A percentile compares a stretch with the other conserved stretches of the same genome.
phyloP scores from a whole-genome alignment of 2,888 invertebrate genomes.

The Norana najaformis region DNA sequence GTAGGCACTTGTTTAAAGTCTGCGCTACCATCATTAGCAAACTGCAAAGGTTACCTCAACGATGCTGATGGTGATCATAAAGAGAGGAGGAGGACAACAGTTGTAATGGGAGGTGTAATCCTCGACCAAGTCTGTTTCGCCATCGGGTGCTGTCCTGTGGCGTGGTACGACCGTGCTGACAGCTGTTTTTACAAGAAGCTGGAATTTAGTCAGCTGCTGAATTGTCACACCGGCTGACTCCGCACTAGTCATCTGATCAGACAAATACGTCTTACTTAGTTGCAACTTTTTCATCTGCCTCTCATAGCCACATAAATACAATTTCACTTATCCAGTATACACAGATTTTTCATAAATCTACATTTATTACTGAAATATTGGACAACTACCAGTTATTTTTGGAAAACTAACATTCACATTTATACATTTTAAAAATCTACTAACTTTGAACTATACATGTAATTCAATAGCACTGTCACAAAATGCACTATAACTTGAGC shows the following conservation, averaged over 20 bases:
- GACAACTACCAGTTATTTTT: not conserved
- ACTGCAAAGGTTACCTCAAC: slow-evolving; percentile 72
- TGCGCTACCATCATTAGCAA: not conserved
- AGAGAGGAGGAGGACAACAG: slow-evolving; percentile 85
- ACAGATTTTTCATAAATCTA: not conserved
- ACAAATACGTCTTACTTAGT: not conserved
- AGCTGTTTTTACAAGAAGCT: slow-evolving; percentile 56
- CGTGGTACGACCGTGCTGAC: slow-evolving; percentile 63
- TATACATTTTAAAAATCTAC: no score
- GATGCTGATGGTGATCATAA: slow-evolving; percentile 86
- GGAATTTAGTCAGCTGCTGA: slow-evolving; percentile 47
- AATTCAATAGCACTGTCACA: no score
- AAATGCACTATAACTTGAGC: no score
- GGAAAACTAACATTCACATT: no score
- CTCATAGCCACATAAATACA: not conserved
- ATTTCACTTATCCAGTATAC: not conserved
- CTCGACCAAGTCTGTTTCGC: slow-evolving; percentile 60
- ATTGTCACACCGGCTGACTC: slow-evolving; percentile 43
- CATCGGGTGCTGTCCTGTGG: not conserved
- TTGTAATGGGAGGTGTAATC: slow-evolving; percentile 88
- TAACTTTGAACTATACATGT: no score
- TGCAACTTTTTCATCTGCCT: not conserved
- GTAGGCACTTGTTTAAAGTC: not conserved
- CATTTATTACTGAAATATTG: not conserved
- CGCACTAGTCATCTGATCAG: slow-evolving; percentile 44